These are phyloP conservation scores for Bhutanitis thaidina DNA, from an alignment of 2,888 invertebrate species.

Conservation along the genomic window DNA sequence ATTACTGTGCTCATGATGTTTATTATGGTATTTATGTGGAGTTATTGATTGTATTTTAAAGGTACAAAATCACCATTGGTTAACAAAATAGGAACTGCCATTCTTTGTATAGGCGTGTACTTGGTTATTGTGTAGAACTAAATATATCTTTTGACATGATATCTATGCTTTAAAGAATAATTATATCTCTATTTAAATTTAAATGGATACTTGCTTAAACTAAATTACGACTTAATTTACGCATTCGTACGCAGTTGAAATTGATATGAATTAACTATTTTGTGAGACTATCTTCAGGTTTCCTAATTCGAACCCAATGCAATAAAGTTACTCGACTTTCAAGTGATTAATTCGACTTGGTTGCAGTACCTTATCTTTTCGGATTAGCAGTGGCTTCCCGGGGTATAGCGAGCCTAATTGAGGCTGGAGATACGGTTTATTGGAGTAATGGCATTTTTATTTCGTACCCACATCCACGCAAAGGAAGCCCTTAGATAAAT, in stretches of 20 bases:
- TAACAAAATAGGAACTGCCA: too few relatives aligned
- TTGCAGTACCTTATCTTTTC: conserved; percentile 52
- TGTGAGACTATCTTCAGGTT: too few relatives aligned
- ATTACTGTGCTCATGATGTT: background rate
- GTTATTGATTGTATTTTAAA: background rate
- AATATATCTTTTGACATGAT: too few relatives aligned
- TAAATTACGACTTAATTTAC: too few relatives aligned
- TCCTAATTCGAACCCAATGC: conserved; percentile 21
- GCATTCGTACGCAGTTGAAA: too few relatives aligned
- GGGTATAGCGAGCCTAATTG: conserved; percentile 66
- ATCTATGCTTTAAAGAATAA: too few relatives aligned
- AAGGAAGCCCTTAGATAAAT: conserved; percentile 14
- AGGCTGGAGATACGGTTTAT: conserved; percentile 69
- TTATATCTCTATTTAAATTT: too few relatives aligned
- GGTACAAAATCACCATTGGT: too few relatives aligned
- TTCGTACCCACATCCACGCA: conserved; percentile 26
- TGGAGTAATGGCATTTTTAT: conserved; percentile 67
- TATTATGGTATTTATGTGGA: background rate
- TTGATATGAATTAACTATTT: too few relatives aligned
- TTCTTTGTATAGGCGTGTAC: too few relatives aligned
- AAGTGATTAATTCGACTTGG: conserved; percentile 62
- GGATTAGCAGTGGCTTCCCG: conserved; percentile 58
- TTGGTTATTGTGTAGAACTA: too few relatives aligned
- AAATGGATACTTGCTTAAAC: too few relatives aligned
- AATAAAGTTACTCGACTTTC: conserved; percentile 67